Percentiles rank a stretch among this genome's conserved stretches.
Conservation (phyloP, 1,140 invertebrate species). For the Tetranychus cinnabarinus region DNA sequence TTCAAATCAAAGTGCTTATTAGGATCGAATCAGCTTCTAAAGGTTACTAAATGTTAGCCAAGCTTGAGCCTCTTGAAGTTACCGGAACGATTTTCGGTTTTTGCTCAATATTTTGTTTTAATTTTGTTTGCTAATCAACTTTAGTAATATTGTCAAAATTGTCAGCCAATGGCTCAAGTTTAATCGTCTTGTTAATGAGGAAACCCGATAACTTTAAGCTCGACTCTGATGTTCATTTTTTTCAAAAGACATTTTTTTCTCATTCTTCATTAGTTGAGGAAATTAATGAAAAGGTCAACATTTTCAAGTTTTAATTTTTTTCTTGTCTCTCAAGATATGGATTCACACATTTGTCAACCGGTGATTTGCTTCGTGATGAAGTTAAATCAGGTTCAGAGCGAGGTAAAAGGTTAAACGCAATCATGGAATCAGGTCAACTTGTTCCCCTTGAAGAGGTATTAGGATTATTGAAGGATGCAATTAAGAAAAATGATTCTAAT, state of each 20-base stretch:
- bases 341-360: conserved; percentile 66
- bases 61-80: background rate
- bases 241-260: too few relatives aligned
- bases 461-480: conserved; percentile 60
- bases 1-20: background rate
- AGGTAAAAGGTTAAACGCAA: conserved; percentile 47
- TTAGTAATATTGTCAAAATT: too few relatives aligned
- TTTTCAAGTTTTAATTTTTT: conserved; percentile 20
- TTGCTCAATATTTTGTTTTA: background rate
- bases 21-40: background rate
- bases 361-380: conserved; percentile 69
- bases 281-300: conserved; percentile 17
- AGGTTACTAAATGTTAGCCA: background rate
- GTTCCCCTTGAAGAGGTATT: conserved; percentile 49
- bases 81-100: too few relatives aligned
- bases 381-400: conserved; percentile 58
- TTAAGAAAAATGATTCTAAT: conserved; percentile 36
- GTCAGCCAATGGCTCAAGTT: too few relatives aligned
- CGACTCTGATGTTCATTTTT: too few relatives aligned
- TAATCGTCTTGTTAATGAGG: too few relatives aligned
- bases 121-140: background rate
- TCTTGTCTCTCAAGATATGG: conserved; percentile 8
- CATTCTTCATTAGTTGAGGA: too few relatives aligned
- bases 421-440: conserved; percentile 41
- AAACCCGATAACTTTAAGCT: too few relatives aligned